These are phyloP conservation scores for Tethya wilhelma DNA, from an alignment of 37 sponge, comb jelly and placozoan species.

Conservation along the genomic window DNA sequence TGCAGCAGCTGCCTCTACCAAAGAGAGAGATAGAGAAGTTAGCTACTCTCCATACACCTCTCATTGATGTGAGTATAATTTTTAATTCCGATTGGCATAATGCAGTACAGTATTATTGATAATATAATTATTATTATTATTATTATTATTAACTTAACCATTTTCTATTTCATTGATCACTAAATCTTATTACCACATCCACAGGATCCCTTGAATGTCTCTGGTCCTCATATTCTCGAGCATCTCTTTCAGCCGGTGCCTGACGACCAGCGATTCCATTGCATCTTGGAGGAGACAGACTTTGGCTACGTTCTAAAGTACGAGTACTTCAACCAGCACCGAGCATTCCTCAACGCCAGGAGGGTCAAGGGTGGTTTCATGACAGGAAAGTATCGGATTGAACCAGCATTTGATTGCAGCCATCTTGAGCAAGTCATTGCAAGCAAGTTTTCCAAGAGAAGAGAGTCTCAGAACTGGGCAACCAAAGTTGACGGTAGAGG, in stretches of 20 bases:
- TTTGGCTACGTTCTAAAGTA: slow-evolving; percentile 33
- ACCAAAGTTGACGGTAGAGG: too few species aligned
- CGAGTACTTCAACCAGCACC: slow-evolving; percentile 31
- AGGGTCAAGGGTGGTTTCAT: neutral
- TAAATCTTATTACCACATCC: neutral
- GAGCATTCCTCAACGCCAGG: slow-evolving; percentile 28
- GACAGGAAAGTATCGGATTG: neutral
- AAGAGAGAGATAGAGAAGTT: slow-evolving; percentile 10
- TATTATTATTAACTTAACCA: too few species aligned
- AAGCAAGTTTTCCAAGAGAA: neutral
- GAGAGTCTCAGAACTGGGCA: neutral
- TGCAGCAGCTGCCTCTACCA: slow-evolving; percentile 24
- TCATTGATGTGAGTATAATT: neutral
- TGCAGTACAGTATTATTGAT: neutral
- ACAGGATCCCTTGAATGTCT: neutral
- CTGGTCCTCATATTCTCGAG: neutral
- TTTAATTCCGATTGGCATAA: neutral
- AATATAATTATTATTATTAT: too few species aligned
- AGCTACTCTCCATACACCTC: neutral
- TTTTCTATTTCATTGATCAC: neutral
- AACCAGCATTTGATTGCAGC: slow-evolving; percentile 10
- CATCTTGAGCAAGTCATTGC: neutral
- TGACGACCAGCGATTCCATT: slow-evolving; percentile 32
- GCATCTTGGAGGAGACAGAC: slow-evolving; percentile 4
- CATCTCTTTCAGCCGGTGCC: slow-evolving; percentile 36